Evolutionary conservation across 2,113 vertebrate genomes (phyloP).

Genomic region (Diadophis punctatus): DNA sequence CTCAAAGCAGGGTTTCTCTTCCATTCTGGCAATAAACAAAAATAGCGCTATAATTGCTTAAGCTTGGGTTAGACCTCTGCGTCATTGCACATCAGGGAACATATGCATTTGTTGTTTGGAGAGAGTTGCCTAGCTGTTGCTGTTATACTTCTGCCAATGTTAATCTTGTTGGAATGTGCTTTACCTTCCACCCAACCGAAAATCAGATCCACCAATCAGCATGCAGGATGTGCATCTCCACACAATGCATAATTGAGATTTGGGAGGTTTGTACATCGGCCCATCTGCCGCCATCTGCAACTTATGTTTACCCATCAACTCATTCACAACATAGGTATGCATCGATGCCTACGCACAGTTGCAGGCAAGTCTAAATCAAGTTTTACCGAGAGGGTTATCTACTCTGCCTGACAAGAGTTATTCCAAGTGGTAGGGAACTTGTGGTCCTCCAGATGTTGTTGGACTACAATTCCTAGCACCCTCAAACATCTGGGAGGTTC

Average conservation of each 20-base stretch:
- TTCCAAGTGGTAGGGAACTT: background rate
- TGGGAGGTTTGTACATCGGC: background rate
- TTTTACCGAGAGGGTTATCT: background rate
- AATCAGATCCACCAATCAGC: background rate
- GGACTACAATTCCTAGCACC: background rate
- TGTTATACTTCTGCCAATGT: background rate
- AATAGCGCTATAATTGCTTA: background rate
- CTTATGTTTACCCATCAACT: background rate
- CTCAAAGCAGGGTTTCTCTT: background rate
- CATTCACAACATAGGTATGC: too few species aligned
- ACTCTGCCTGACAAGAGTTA: background rate
- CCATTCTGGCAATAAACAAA: background rate
- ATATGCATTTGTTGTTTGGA: background rate
- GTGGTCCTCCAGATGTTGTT: background rate
- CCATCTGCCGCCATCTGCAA: background rate
- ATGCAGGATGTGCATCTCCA: background rate
- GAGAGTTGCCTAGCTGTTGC: background rate
- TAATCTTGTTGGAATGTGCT: background rate
- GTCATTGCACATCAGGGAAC: background rate
- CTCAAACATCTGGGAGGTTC: background rate
- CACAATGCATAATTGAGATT: background rate
- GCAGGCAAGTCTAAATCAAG: too few species aligned
- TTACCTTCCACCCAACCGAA: background rate
- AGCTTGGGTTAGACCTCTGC: background rate
- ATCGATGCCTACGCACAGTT: too few species aligned